These are phyloP conservation scores for Anodontia alba DNA, from an alignment of 2,888 invertebrate genomes.

Conservation along the genomic window DNA sequence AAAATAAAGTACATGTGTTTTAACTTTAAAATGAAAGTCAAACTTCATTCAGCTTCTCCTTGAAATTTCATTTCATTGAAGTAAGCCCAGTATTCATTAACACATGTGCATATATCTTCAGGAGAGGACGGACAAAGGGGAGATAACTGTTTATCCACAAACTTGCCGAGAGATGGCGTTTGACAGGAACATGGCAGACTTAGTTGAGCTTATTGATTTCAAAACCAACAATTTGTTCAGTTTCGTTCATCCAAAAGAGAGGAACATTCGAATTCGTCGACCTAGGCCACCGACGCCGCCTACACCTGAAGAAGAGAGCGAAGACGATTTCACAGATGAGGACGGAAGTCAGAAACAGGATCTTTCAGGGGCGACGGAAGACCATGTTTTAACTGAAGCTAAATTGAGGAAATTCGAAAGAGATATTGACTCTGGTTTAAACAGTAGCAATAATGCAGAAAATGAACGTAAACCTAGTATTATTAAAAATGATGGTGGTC, in stretches of 20 bases:
- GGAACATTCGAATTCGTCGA: constrained; percentile 66
- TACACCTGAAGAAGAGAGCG: constrained; percentile 49
- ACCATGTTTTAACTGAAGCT: not conserved
- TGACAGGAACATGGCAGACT: constrained; percentile 72
- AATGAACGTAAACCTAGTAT: constrained; percentile 23
- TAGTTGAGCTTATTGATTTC: constrained; percentile 82
- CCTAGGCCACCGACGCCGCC: constrained; percentile 64
- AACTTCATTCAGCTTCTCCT: too few species aligned
- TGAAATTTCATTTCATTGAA: too few species aligned
- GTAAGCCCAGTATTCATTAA: too few species aligned
- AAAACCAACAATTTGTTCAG: constrained; percentile 77
- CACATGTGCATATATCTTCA: constrained; percentile 22
- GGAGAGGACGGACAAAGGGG: constrained; percentile 51
- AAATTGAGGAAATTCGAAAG: constrained; percentile 6
- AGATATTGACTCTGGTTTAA: constrained; percentile 45
- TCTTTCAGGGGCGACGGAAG: constrained; percentile 19
- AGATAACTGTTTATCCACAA: constrained; percentile 65
- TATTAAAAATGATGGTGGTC: not conserved
- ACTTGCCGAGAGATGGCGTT: constrained; percentile 83
- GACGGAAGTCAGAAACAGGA: constrained; percentile 30
- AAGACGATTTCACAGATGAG: constrained; percentile 17
- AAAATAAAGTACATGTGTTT: too few species aligned
- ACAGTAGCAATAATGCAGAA: constrained; percentile 36
- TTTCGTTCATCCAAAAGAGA: constrained; percentile 66
- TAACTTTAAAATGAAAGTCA: too few species aligned